Base-by-base conservation (phyloP, 2,888 invertebrate genomes). In the Sussaba pulchella region DNA sequence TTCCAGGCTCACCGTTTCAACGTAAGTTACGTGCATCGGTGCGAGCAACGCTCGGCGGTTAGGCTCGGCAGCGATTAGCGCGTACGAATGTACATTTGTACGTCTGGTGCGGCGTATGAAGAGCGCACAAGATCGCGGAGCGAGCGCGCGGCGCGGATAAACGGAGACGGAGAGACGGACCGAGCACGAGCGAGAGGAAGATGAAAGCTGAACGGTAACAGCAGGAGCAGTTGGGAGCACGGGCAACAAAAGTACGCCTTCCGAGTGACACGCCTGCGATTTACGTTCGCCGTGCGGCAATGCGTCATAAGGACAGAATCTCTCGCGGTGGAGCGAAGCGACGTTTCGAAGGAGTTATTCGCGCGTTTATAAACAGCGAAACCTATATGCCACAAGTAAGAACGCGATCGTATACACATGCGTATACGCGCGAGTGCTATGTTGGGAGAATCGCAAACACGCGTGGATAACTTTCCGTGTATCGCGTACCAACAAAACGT, bases 221-320 rank as follows among this genome's bases (percentile, higher is more conserved):
- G 50, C 50, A n/a, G 61, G 61, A 57, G 57, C 59, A 59, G 45
- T 61, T 61, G 26, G 26, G 45, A 45, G 45, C 63, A 64, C 19
- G 45, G 39, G 52, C 41, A 24, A 41, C 39, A 63, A 36, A 39
- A 67, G 59, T 52, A 54, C 61, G 74, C 43, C 67, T 54, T 63
- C 36, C 70, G 64, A 76, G 71, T 71, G 80, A 75, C 75, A 72
- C 59, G 59, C 21, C 52, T 50, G 67, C 76, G 76, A 72, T 66
- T 54, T 76, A 75, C 67, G 66, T 80, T 41, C 71, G 61, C 52
- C 52, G 80, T 80, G 45, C 54, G 67, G 77, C 52, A 81, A 78
- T 70, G 74, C 73, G 74, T 78, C 77, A 78, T 74, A 70, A 72
- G 61, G 69, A 61, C 50, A 19, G 63, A 45, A 41, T 17, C 39